A percentile compares a stretch with the other conserved stretches of the same genome.
These are phyloP conservation scores for Narcine bancroftii DNA, from an alignment of 2,113 vertebrate genomes.

Conservation along the genomic window DNA sequence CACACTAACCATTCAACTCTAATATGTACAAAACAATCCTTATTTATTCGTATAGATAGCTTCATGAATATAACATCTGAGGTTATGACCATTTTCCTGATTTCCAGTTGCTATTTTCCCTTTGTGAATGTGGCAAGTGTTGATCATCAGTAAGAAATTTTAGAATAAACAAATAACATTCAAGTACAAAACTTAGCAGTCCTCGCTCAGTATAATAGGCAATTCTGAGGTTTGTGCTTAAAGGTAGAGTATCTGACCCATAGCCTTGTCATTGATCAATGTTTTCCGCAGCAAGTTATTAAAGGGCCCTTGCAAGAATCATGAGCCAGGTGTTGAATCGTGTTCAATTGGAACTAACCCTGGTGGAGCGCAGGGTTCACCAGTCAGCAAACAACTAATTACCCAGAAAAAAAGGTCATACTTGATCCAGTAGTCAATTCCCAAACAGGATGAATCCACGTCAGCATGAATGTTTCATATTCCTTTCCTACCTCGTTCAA, in stretches of 20 bases:
- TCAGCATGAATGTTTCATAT: not conserved
- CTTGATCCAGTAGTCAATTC: not conserved
- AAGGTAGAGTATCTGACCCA: not conserved
- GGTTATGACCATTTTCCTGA: no score
- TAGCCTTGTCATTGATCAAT: not conserved
- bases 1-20: no score
- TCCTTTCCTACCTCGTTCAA: not conserved
- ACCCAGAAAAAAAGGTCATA: not conserved
- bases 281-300: not conserved
- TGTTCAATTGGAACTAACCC: no score
- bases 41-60: no score
- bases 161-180: not conserved
- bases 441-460: not conserved
- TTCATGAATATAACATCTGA: no score
- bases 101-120: no score
- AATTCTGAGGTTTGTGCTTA: not conserved
- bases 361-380: not conserved
- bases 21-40: no score
- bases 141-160: not conserved
- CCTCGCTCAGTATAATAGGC: not conserved
- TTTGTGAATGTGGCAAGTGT: no score
- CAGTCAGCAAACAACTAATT: not conserved
- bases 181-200: not conserved
- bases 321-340: no score
- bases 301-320: not conserved